Conservation (phyloP, 2,797 vertebrate species). For the Caiman crocodilus region DNA sequence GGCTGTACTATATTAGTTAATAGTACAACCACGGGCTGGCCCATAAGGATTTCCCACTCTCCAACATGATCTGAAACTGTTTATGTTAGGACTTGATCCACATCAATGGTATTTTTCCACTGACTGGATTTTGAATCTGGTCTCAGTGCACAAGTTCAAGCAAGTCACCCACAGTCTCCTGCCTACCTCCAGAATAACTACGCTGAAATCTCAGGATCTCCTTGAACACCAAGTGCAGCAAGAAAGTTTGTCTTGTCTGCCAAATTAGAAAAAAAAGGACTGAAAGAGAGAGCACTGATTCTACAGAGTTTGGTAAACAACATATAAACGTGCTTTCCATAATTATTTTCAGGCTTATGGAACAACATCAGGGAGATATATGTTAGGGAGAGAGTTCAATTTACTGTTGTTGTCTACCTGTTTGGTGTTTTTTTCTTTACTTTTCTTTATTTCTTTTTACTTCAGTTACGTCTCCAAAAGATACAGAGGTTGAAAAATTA, state of each 20-base stretch:
- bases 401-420: not conserved
- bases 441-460: not conserved
- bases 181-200: not conserved
- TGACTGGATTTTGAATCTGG: conserved; percentile 23
- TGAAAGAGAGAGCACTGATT: not conserved
- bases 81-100: not conserved
- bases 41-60: not conserved
- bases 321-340: not conserved
- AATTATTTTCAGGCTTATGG: not conserved
- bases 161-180: not conserved
- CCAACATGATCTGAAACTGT: not conserved
- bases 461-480: not conserved
- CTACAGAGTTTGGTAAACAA: not conserved
- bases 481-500: not conserved
- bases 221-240: not conserved
- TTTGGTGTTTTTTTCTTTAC: too few relatives aligned
- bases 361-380: not conserved
- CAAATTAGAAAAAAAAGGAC: not conserved
- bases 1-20: too few relatives aligned
- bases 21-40: too few relatives aligned
- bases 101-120: not conserved
- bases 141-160: conserved; percentile 11
- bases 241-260: not conserved
- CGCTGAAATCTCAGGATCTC: not conserved
- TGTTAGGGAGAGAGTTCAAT: not conserved